phyloP scores from a whole-genome alignment of 2,888 invertebrate genomes.

The Fragum fragum region DNA sequence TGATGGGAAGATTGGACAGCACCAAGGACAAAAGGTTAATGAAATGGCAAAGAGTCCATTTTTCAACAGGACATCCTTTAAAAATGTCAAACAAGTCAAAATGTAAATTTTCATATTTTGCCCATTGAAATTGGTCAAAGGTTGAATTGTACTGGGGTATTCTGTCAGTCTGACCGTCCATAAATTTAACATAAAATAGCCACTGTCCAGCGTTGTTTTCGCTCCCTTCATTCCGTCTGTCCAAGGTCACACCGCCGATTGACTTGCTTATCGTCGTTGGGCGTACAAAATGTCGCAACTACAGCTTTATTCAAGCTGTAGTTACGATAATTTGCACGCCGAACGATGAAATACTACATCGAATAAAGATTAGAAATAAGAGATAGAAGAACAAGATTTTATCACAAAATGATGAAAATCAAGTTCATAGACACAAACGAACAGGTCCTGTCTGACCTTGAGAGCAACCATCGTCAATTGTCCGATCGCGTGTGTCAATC shows the following conservation, averaged over 20 bases:
- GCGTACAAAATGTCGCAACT: too few relatives aligned
- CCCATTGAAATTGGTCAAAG: slow-evolving; percentile 20
- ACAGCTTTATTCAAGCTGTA: too few relatives aligned
- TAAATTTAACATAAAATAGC: slow-evolving; percentile 50
- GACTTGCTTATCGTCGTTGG: too few relatives aligned
- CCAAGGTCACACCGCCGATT: neutral
- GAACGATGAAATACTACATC: too few relatives aligned
- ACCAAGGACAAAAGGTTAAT: slow-evolving; percentile 13
- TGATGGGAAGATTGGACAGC: neutral
- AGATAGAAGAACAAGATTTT: too few relatives aligned
- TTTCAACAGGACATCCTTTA: slow-evolving; percentile 15
- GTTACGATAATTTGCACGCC: too few relatives aligned
- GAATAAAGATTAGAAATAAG: too few relatives aligned
- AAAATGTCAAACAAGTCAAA: slow-evolving; percentile 19
- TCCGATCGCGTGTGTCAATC: too few relatives aligned
- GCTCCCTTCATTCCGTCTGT: neutral
- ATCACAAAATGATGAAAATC: too few relatives aligned
- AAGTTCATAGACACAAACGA: too few relatives aligned
- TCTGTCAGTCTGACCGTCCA: slow-evolving; percentile 49
- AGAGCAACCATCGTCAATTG: too few relatives aligned
- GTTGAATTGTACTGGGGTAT: slow-evolving; percentile 23
- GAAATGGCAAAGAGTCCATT: slow-evolving; percentile 21
- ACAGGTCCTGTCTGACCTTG: too few relatives aligned
- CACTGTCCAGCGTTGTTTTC: slow-evolving; percentile 20
- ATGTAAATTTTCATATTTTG: slow-evolving; percentile 30